Evolutionary conservation across 2,113 vertebrate species (phyloP).

Genomic region (Pitta sordida): DNA sequence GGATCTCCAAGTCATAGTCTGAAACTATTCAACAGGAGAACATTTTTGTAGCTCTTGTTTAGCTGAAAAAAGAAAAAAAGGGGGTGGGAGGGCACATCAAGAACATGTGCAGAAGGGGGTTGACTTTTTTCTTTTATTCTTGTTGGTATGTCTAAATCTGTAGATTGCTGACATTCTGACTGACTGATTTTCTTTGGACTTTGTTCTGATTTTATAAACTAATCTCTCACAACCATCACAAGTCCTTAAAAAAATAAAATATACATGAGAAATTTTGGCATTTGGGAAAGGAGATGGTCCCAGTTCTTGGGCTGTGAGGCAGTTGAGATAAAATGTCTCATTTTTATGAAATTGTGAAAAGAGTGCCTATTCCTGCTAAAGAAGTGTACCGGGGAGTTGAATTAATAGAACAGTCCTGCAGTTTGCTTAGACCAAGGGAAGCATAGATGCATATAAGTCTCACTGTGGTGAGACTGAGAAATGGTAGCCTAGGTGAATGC

Average conservation of each 20-base stretch:
- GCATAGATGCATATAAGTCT: not conserved
- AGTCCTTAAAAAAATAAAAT: not conserved
- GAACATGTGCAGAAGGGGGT: fast-evolving
- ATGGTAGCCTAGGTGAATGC: not conserved
- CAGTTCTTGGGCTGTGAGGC: not conserved
- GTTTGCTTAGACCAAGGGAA: not conserved
- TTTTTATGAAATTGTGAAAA: not conserved
- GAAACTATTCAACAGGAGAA: not conserved
- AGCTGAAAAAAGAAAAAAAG: not conserved
- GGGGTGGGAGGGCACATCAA: not conserved
- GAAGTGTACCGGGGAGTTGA: not conserved
- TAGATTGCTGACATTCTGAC: not conserved
- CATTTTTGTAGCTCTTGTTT: not conserved
- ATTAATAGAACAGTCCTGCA: not conserved
- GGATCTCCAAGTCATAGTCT: not conserved
- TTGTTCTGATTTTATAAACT: not conserved
- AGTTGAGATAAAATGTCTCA: not conserved
- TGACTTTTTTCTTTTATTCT: not conserved
- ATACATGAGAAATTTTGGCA: not conserved
- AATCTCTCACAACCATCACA: not conserved
- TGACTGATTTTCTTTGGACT: not conserved
- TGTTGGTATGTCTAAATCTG: not conserved
- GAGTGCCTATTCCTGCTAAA: not conserved
- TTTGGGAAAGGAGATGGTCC: not conserved
- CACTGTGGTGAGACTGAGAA: not conserved